phyloP scores from a whole-genome alignment of 2,797 vertebrate genomes.

The Scarus forsteni region DNA sequence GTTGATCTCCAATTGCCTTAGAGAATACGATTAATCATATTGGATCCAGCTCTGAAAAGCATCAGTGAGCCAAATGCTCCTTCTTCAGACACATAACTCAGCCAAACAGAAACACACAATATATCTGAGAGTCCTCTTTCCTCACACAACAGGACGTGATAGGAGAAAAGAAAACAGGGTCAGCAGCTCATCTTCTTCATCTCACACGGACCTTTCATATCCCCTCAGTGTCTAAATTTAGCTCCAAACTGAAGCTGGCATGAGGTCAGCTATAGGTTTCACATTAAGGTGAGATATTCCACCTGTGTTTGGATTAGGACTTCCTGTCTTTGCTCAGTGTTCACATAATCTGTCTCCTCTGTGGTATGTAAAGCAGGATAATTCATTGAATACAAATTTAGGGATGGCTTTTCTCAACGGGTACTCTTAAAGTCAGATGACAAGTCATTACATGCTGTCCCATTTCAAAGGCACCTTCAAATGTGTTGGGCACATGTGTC shows the following conservation, averaged over 20 bases:
- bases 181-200: constrained; percentile 44
- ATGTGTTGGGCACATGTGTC: too few relatives aligned
- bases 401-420: too few relatives aligned
- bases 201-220: constrained; percentile 29
- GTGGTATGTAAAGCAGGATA: constrained; percentile 62
- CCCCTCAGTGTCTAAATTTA: constrained; percentile 47
- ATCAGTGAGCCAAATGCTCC: constrained; percentile 3
- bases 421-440: too few relatives aligned
- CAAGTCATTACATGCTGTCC: too few relatives aligned
- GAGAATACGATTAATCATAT: constrained; percentile 30
- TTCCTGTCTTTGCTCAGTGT: constrained; percentile 59
- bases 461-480: too few relatives aligned
- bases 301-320: constrained; percentile 63
- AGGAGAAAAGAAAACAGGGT: constrained; percentile 39
- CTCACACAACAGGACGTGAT: constrained; percentile 19
- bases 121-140: constrained; percentile 5
- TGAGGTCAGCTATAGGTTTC: constrained; percentile 45
- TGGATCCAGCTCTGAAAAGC: constrained; percentile 36
- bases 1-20: constrained; percentile 41
- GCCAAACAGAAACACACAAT: constrained; percentile 17
- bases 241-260: constrained; percentile 28
- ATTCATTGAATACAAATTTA: not conserved
- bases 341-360: constrained; percentile 49
- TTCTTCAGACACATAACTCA: constrained; percentile 6
- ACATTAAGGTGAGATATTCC: constrained; percentile 63